Evolutionary conservation across 2,113 vertebrate genomes (phyloP), one percentile per base, ranked within the genome.

Genomic region (Tyto alba): DNA sequence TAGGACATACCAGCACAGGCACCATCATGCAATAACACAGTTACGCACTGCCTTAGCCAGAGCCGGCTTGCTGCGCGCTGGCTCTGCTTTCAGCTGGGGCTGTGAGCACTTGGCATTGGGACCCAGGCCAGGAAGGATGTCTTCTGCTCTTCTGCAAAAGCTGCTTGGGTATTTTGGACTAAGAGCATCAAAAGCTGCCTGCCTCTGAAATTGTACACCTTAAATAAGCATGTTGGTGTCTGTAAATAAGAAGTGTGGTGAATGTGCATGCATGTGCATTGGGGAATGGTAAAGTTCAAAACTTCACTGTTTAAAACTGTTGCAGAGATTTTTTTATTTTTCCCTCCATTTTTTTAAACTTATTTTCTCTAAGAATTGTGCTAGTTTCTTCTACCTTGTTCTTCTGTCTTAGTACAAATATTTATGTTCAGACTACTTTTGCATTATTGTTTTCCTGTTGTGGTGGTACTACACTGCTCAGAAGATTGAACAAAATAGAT

Each of bases 211-310:
- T 8, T 53, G 48, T 14, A 38, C 26, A 19, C 30, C 22, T 76
- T 30, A 34, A 75, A 14, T 27, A 16, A 77, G 59, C 13, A 4
- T 11, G 59, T 20, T 23, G 4, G 19, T 45, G 55, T 27, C 47
- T 47, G 22, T 53, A 63, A 67, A 47, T 43, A 64, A 41, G 47
- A 53, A 83, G 40, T 2, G 27, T 22, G 85, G 2, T 75, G 48
- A 53, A 57, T n/a, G 60, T 36, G 32, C 1, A 0, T 64, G 16
- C 19, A 6, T 1, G 0, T 41, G n/a, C 45, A 1, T 29, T 34
- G 4, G 7, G 18, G 6, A 11, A 4, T 52, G 26, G 20, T 60
- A 14, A 87, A 73, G 34, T 66, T 87, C 17, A 91, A 80, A 75
- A 45, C 12, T 10, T 72, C 0, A 0, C 7, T 45, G 15, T 71